Evolutionary conservation across 2,888 invertebrate genomes (phyloP).

Genomic region (Nebria salina): DNA sequence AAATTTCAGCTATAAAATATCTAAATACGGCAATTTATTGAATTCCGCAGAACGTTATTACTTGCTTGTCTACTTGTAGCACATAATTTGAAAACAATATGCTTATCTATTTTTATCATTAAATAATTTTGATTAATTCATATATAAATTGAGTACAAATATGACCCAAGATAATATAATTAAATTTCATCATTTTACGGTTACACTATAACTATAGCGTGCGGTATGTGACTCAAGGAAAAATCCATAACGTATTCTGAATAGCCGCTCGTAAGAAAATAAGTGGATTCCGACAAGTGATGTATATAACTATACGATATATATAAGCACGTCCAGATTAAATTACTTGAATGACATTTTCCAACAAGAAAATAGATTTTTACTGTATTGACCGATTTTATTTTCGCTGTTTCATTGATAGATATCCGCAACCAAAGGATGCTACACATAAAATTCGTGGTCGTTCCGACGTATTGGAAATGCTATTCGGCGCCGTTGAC

Average conservation of each 20-base stretch:
- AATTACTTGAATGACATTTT: not conserved
- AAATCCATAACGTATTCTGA: not conserved
- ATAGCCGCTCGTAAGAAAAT: not conserved
- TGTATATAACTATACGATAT: no score
- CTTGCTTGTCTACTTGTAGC: not conserved
- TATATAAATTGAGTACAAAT: not conserved
- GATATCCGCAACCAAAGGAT: constrained; percentile 87
- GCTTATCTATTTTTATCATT: not conserved
- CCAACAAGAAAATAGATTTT: not conserved
- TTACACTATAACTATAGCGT: not conserved
- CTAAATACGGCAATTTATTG: not conserved
- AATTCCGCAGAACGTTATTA: constrained; percentile 36
- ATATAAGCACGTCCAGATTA: no score
- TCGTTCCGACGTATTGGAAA: constrained; percentile 83
- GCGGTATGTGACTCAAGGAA: not conserved
- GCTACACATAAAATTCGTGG: constrained; percentile 91
- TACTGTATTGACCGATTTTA: not conserved
- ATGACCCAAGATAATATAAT: not conserved
- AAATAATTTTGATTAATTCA: not conserved
- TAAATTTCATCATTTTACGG: not conserved
- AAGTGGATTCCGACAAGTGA: not conserved
- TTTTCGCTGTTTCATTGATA: constrained; percentile 53
- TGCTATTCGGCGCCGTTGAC: constrained; percentile 84
- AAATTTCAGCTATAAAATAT: not conserved
- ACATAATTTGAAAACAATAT: not conserved